These are phyloP conservation scores for Anoplopoma fimbria DNA, from an alignment of 2,113 vertebrate genomes.

Conservation along the genomic window DNA sequence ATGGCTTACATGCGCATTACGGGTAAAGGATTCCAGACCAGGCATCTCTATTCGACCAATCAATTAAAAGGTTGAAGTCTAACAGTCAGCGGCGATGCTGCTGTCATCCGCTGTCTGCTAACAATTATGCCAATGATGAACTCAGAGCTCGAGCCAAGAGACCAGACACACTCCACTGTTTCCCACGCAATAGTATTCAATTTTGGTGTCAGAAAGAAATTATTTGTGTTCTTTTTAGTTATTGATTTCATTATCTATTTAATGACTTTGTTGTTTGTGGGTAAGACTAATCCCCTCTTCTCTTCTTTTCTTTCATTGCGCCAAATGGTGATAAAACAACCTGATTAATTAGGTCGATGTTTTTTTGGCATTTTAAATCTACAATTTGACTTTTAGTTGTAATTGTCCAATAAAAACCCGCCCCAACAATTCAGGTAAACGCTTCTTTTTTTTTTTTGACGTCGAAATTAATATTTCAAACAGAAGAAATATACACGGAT, in stretches of 20 bases:
- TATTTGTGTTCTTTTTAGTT: neutral
- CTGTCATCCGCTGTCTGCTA: slow-evolving; percentile 78
- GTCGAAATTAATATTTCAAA: neutral
- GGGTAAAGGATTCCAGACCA: slow-evolving; percentile 53
- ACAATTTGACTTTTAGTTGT: neutral
- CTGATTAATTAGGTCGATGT: neutral
- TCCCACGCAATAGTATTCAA: slow-evolving; percentile 59
- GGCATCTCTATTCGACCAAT: slow-evolving; percentile 56
- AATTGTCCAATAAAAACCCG: neutral
- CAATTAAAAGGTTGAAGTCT: slow-evolving; percentile 60
- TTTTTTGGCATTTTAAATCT: neutral
- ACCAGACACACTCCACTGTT: slow-evolving; percentile 62
- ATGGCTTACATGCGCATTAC: slow-evolving; percentile 23
- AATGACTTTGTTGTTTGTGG: neutral
- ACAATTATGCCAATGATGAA: slow-evolving; percentile 78
- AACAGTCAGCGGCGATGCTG: slow-evolving; percentile 53
- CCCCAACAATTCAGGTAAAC: neutral
- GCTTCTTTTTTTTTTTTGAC: too few relatives aligned
- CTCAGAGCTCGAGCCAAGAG: slow-evolving; percentile 60
- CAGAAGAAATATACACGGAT: neutral
- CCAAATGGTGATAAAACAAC: neutral
- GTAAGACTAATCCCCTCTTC: neutral
- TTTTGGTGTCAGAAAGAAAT: neutral
- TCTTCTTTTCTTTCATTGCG: neutral
- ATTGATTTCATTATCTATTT: neutral